A percentile compares a stretch with the other conserved stretches of the same genome.
phyloP scores from a whole-genome alignment of 2,113 vertebrate species.

The Myrmecophaga tridactyla region DNA sequence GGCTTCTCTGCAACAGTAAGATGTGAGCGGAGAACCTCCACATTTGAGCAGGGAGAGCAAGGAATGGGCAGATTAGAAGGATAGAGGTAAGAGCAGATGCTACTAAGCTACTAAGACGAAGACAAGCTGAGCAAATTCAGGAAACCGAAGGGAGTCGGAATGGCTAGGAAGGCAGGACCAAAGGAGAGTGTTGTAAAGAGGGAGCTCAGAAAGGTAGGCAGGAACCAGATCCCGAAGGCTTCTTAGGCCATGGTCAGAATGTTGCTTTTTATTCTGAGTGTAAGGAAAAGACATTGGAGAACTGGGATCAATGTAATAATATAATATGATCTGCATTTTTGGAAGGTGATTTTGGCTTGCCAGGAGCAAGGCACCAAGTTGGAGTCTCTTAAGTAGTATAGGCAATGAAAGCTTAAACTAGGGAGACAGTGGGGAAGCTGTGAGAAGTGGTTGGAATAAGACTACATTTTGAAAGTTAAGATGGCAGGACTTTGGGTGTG shows the following conservation, averaged over 20 bases:
- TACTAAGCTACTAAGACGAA: neutral
- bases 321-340: neutral
- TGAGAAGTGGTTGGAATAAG: neutral
- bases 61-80: neutral
- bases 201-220: neutral
- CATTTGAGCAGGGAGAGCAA: neutral
- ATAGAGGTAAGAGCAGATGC: neutral
- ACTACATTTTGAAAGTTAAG: neutral
- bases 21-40: neutral
- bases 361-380: neutral
- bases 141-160: neutral
- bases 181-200: neutral
- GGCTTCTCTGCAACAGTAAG: neutral
- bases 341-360: neutral
- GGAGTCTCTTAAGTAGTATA: neutral
- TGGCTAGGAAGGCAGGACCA: neutral
- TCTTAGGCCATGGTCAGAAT: neutral
- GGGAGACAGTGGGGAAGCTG: neutral
- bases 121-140: neutral
- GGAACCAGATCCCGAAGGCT: neutral
- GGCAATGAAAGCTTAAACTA: neutral
- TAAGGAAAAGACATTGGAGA: neutral
- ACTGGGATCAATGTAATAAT: neutral
- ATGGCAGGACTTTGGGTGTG: neutral
- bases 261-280: neutral